Evolutionary conservation across 2,797 vertebrate species (phyloP), one percentile per base, ranked within the genome.

Genomic region (Coregonus ussuriensis): DNA sequence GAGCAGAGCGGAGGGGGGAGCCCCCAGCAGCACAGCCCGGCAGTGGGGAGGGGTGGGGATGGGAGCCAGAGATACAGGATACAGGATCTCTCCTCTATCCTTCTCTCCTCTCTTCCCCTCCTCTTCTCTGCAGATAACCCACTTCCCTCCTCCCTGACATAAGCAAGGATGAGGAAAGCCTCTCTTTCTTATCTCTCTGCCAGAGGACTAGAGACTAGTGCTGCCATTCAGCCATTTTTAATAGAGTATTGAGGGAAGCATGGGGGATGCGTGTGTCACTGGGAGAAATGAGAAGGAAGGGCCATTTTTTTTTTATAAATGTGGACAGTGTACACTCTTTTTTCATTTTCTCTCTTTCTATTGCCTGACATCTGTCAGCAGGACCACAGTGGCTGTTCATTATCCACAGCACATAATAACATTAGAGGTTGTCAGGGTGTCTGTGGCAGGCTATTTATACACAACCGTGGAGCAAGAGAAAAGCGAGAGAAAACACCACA

Each of bases 1-100:
- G 9, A 47, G 70, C 92, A 91, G 93, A 93, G 94, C 86, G 93
- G 90, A 93, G 90, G 94, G 93, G 95, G 93, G 88, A 83, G 86
- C 72, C 80, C 74, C 80, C 75, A 86, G 80, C 86, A 78, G 81
- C 82, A 85, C 72, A 81, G 79, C 72, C 72, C 71, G 63, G 72
- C 74, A 62, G 51, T 9, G 69, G 35, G 16, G 70, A 18, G 33
- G 53, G 18, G 29, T 25, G 33, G 15, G 65, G 25, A 37, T 29
- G 11, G 53, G 56, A 7, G 59, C 4, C 13, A 11, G 15, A 47
- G 31, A n/a, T 31, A 31, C 11, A 73, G 29, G 74, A 79, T 47
- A 33, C 41, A 47, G 41, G 41, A 47, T 9, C 9, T 47, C 41
- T 47, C 11, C 41, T 47, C 41, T 41, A 41, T 41, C 84, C 77